Evolutionary conservation across 2,113 vertebrate genomes (phyloP), one percentile per base, ranked within the genome.

Genomic region (Hucho hucho): DNA sequence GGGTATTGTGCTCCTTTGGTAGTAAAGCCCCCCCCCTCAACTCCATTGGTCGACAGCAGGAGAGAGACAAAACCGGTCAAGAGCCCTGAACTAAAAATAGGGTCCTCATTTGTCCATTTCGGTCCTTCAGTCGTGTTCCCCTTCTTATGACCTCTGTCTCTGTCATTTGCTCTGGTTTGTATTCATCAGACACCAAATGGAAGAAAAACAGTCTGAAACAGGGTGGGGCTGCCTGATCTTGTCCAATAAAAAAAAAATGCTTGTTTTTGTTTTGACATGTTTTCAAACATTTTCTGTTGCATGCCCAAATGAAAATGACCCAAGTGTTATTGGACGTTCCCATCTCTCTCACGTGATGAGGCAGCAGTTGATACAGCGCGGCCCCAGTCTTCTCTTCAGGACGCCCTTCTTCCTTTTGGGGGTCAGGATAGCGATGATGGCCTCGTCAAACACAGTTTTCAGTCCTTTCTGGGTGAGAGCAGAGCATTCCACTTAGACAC

Each of bases 401-500:
- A 93, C 92, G 67, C 96, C 95, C 92, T 97, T 98, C 94, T 98
- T 99, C 91, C 97, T 98, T 95, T 99, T 99, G 91, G 98, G 98
- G 89, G 97, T 93, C 87, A 99, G 92, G 90, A 99, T 99, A 89
- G 97, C 97, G 78, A 99, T 98, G 92, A 99, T 99, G 93, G 98
- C 97, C 94, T 99, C 98, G 70, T 99, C 98, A 64, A 99, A 99
- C 89, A 99, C 98, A 0, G 95, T 95, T 95, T 99, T 99, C 91
- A 99, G 89, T 86, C 97, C 98, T 88, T 99, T 99, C 91, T 98
- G 98, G 29, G 98, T 99, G 92, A 99, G 89, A 75, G 98, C 97
- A n/a, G 98, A 99, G 89, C 98, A 99, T 87, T 98, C 97, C 89
- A 99, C 96, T 7, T 98, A 99, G 91, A 97, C 98, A 93, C 95